Conservation (phyloP, 2,113 vertebrate species). For the Mesoclemmys tuberculata region DNA sequence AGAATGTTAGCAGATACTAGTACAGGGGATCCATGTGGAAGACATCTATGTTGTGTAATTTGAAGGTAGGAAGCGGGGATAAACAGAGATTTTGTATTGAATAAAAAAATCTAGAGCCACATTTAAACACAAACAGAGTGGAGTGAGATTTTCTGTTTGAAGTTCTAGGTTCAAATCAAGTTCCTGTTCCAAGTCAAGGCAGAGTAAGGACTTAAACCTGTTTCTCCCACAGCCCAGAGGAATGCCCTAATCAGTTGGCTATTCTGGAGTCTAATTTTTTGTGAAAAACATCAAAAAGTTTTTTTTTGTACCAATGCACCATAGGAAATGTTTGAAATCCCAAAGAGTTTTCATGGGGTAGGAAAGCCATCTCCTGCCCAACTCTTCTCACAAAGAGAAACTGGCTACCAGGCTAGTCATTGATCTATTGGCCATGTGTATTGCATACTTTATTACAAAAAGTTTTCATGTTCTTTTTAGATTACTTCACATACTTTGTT, state of each 20-base stretch:
- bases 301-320: background rate
- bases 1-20: background rate
- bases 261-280: background rate
- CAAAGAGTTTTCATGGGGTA: background rate
- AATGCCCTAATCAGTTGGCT: background rate
- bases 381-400: background rate
- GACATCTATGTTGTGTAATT: background rate
- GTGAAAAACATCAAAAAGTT: background rate
- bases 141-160: background rate
- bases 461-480: background rate
- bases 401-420: too few relatives aligned
- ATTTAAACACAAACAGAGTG: background rate
- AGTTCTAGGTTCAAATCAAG: background rate
- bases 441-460: background rate
- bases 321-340: background rate
- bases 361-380: background rate
- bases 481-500: background rate
- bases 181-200: background rate
- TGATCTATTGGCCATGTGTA: background rate
- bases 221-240: background rate
- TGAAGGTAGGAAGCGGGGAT: background rate
- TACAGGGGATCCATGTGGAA: background rate
- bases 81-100: background rate
- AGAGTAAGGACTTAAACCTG: background rate
- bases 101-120: background rate